Base-by-base conservation (phyloP, 1,140 invertebrate species). In the Meloidogyne chitwoodi region DNA sequence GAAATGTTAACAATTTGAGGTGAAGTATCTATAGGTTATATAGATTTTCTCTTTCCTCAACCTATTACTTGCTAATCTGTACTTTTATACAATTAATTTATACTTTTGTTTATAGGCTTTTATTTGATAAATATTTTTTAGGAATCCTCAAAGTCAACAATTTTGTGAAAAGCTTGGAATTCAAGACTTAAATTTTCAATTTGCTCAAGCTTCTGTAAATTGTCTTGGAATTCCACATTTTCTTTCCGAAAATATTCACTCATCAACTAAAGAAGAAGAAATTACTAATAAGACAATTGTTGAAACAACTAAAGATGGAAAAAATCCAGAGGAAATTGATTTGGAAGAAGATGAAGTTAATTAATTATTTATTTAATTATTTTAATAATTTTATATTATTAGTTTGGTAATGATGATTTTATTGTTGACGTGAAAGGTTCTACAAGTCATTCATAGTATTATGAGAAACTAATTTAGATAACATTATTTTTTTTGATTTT, bases 161-260 rank as follows among this genome's bases (percentile, higher is more conserved):
- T 91, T 97, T 70, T 96, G 94, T 89, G 89, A 92, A n/a, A 91
- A 89, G 85, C 87, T 97, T 22, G 90, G 91, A 10, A 90, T 95
- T 16, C 91, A 91, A 78, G 93, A 95, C 90, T 93, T 93, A 1
- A 88, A 90, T 79, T 80, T 83, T 41, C 80, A 85, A 16, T 80
- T 89, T 31, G 83, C 78, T 67, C 56, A 83, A 61, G 19, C 22
- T 26, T 66, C 34, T 19, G 31, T 77, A 83, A 1, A 87, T 83
- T 16, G 78, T 83, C 74, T 85, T 16, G 84, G 75, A 38, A 71
- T 81, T 67, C 81, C 81, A 4, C 75, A 81, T 38, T 81, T 48
- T 62, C 41, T 80, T n/a, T n/a, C 77, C 11, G 48, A n/a, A 56
- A 16, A 38, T 70, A 11, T 10, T 16, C 38, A 24, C 3, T 41